Conservation (phyloP, 2,113 vertebrate species). For the Chamaetylas fuelleborni region DNA sequence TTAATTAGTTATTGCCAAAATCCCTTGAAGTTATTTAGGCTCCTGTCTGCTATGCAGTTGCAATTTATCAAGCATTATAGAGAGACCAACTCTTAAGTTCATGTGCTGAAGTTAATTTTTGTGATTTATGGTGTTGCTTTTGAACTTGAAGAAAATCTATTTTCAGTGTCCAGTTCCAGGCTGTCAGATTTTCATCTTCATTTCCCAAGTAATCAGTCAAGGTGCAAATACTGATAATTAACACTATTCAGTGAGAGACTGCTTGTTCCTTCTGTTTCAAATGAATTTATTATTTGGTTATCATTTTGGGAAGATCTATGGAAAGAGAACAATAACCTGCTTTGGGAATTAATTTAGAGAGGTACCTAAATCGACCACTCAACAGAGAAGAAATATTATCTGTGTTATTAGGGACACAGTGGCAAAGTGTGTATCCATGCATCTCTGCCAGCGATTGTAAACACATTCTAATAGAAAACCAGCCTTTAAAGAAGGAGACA, state of each 20-base stretch:
- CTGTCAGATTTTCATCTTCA: slow-evolving; percentile 43
- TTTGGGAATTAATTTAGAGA: slow-evolving; percentile 57
- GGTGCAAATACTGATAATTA: slow-evolving; percentile 59
- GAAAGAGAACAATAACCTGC: slow-evolving; percentile 37
- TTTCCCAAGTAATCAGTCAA: slow-evolving; percentile 61
- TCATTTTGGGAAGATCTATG: slow-evolving; percentile 18
- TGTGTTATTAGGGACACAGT: neutral
- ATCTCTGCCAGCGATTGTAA: neutral
- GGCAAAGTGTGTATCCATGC: neutral
- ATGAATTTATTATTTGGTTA: slow-evolving; percentile 18
- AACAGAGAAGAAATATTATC: neutral
- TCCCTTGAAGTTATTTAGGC: neutral
- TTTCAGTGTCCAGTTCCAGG: slow-evolving; percentile 55
- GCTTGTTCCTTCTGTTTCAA: neutral
- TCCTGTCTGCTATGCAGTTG: neutral
- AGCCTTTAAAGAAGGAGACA: neutral
- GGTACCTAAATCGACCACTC: neutral
- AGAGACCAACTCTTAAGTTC: neutral
- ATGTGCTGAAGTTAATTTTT: slow-evolving; percentile 32
- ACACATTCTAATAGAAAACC: neutral
- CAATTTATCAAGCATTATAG: neutral
- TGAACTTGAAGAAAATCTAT: slow-evolving; percentile 52
- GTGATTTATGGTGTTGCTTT: slow-evolving; percentile 60
- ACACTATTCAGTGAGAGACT: slow-evolving; percentile 2
- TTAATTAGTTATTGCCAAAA: slow-evolving; percentile 23